Conservation (phyloP, 2,888 invertebrate genomes). For the Ochropacha duplaris region DNA sequence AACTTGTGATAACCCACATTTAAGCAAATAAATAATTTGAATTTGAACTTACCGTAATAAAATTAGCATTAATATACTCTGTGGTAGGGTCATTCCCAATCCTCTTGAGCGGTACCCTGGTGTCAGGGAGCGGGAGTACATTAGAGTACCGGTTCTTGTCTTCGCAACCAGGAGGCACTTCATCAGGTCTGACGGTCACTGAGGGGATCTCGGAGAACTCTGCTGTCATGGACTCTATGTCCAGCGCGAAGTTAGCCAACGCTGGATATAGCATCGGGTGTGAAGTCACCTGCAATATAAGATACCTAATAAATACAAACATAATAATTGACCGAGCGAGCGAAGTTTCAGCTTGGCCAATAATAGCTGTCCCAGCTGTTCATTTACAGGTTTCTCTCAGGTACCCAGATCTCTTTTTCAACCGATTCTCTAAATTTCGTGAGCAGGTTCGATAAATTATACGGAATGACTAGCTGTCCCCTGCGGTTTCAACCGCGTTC, state of each 20-base stretch:
- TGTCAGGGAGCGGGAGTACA: slow-evolving; percentile 96
- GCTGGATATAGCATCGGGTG: slow-evolving; percentile 91
- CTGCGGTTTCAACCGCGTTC: too few species aligned
- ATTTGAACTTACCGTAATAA: slow-evolving; percentile 88
- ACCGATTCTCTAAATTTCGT: too few species aligned
- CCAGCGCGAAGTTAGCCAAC: slow-evolving; percentile 88
- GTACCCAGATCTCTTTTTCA: too few species aligned
- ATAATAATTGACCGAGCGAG: too few species aligned
- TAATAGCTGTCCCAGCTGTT: too few species aligned
- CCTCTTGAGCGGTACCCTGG: slow-evolving; percentile 89
- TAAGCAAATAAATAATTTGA: too few species aligned
- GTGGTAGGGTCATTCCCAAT: slow-evolving; percentile 89
- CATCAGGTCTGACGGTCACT: slow-evolving; percentile 89
- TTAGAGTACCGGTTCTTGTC: slow-evolving; percentile 96
- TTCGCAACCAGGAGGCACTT: slow-evolving; percentile 93
- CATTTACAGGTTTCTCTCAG: too few species aligned
- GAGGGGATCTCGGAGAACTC: slow-evolving; percentile 93
- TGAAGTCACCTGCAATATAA: slow-evolving; percentile 83
- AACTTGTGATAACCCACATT: too few species aligned
- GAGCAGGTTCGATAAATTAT: too few species aligned
- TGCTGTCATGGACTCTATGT: slow-evolving; percentile 87
- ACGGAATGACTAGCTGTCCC: too few species aligned
- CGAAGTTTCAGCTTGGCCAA: too few species aligned
- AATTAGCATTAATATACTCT: slow-evolving; percentile 97
- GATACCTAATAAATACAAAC: too few species aligned